Evolutionary conservation across 30 jellyfish, hydroid and myxozoan genomes (phyloP).

Genomic region (Hydractinia echinata): DNA sequence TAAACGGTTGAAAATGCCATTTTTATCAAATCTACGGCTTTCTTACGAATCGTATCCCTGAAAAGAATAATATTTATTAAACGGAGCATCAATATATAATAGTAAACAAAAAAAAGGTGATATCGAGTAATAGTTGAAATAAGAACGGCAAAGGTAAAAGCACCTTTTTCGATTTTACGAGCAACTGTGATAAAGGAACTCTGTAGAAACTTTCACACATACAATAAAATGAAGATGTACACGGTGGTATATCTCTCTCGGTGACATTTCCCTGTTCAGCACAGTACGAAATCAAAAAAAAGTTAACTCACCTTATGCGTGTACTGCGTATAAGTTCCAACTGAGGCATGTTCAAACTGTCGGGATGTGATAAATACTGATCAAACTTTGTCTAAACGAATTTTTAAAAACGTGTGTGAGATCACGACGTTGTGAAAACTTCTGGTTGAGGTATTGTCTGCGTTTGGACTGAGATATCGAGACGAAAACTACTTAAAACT

Average conservation of each 20-base stretch:
- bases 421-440: background rate
- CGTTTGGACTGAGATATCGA: too few relatives aligned
- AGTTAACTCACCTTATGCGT: slow-evolving; percentile 57
- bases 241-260: background rate
- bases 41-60: slow-evolving; percentile 86
- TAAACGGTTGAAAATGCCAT: slow-evolving; percentile 66
- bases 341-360: slow-evolving; percentile 77
- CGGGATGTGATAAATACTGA: slow-evolving; percentile 77
- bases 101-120: background rate
- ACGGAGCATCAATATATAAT: background rate
- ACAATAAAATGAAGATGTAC: background rate
- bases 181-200: too few relatives aligned
- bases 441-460: too few relatives aligned
- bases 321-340: slow-evolving; percentile 73
- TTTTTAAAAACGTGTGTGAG: background rate
- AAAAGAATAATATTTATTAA: background rate
- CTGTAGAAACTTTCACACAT: too few relatives aligned
- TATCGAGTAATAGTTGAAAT: background rate
- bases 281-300: background rate
- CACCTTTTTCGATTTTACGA: too few relatives aligned
- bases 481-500: background rate
- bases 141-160: background rate
- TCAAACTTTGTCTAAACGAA: slow-evolving; percentile 62
- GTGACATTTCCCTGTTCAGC: background rate
- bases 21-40: slow-evolving; percentile 66